phyloP scores from a whole-genome alignment of 2,888 invertebrate species.

The Crocallis elinguaria region DNA sequence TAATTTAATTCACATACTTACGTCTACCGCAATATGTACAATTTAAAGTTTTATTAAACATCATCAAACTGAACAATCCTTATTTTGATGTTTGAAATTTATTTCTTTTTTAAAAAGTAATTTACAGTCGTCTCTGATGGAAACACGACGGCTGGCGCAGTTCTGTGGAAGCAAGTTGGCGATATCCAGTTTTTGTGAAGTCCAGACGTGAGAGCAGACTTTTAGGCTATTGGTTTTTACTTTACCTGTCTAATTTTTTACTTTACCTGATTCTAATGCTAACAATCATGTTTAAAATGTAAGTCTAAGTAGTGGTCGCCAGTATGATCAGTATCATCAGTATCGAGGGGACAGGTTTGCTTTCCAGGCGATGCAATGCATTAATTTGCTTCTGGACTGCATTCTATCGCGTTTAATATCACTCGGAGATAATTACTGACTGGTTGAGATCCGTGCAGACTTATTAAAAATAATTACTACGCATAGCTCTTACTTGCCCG shows the following conservation, averaged over 20 bases:
- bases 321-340: conserved; percentile 1
- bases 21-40: no score
- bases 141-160: conserved; percentile 39
- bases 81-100: no score
- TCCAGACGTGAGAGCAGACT: conserved; percentile 57
- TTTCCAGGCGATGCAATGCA: neutral
- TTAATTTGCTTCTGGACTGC: conserved; percentile 16
- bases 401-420: conserved; percentile 12
- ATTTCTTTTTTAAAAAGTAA: no score
- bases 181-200: conserved; percentile 64
- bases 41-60: no score
- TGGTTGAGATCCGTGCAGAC: neutral
- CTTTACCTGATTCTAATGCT: no score
- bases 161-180: conserved; percentile 47
- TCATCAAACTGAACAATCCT: no score
- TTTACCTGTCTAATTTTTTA: conserved; percentile 15
- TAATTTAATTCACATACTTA: no score
- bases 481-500: no score
- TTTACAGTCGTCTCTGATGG: no score
- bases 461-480: neutral
- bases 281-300: no score
- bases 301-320: neutral
- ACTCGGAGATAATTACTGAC: conserved; percentile 4
- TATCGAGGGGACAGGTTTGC: conserved; percentile 11
- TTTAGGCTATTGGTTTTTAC: conserved; percentile 50